Evolutionary conservation across 1,140 invertebrate species (phyloP), one percentile per base, ranked within the genome.

Genomic region (Eumaeus atala): DNA sequence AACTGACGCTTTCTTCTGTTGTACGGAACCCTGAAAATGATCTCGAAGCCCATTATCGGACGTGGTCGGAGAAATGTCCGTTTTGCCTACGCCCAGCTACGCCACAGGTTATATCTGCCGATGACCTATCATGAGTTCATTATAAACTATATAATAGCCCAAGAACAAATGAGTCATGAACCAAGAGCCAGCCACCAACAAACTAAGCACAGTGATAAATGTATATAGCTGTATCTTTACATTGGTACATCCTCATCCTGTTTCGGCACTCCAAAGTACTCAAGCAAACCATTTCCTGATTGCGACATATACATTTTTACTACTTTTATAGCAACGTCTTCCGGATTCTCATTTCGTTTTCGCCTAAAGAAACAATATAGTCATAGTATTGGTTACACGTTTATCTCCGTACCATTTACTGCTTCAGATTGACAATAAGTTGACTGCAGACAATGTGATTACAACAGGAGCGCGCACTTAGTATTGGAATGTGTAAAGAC

Each of bases 291-390:
- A 53, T 74, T 62, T 51, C 79, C 77, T 54, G 68, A 61, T 18
- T 76, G 74, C n/a, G 78, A 81, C 54, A 84, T 62, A 62, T 81
- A 74, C 69, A 77, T 81, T 61, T 77, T 76, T 56, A 84, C 64
- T 70, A 82, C 61, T 51, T 70, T 68, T 56, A 77, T 51, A 54
- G 67, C 60, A 65, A 56, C 55, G 40, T 53, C 66, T 56, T 55
- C 66, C 72, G 70, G 56, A 48, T 67, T 72, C 51, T 55, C 61
- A 67, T 52, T 61, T 62, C 56, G 59, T 54, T 73, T 67, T 59
- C 61, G 66, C 74, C 81, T 84, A 62, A 74, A 82, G 64, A 84
- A 60, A 84, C 56, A 76, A 53, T 42, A 53, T 52, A 21, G 14
- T 35, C 11, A 12, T 42, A 42, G 34, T 16, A 35, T 49, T 50